Evolutionary conservation across 1,140 invertebrate species (phyloP).

Genomic region (Anoplophora glabripennis): DNA sequence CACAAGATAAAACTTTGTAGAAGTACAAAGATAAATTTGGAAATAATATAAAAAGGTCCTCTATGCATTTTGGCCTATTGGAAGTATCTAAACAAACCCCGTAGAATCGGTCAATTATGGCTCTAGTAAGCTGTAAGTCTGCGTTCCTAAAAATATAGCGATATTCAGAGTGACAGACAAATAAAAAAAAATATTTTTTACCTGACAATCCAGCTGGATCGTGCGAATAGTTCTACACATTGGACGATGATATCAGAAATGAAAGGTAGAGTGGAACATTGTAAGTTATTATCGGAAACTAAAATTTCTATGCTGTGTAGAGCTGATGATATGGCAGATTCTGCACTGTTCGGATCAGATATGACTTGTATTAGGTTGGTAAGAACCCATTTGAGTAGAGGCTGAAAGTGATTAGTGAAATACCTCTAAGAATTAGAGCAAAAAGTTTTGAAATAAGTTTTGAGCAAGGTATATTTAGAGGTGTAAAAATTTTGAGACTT

Average conservation of each 20-base stretch:
- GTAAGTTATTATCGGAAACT: constrained; percentile 29
- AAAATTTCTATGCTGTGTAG: constrained; percentile 30
- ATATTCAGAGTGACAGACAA: too few species aligned
- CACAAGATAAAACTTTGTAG: constrained; percentile 15
- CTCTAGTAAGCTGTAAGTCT: constrained; percentile 27
- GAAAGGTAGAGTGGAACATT: constrained; percentile 23
- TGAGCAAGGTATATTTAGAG: too few species aligned
- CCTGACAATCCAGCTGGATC: constrained; percentile 29
- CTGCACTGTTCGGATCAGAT: constrained; percentile 10
- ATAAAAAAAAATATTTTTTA: constrained; percentile 11
- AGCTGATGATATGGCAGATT: constrained; percentile 22
- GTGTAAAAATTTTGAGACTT: background rate
- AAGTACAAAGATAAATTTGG: constrained; percentile 20
- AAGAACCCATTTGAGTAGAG: constrained; percentile 17
- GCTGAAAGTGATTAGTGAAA: constrained; percentile 11
- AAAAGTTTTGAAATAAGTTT: too few species aligned
- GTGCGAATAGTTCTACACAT: constrained; percentile 26
- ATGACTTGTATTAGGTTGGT: constrained; percentile 24
- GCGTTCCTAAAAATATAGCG: constrained; percentile 29
- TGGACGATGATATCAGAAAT: constrained; percentile 19
- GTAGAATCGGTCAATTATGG: constrained; percentile 31
- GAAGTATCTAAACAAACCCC: constrained; percentile 22
- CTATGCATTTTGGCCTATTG: constrained; percentile 26
- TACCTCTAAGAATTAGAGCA: too few species aligned
- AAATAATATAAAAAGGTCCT: constrained; percentile 29